Conservation (phyloP, 1,140 invertebrate genomes). For the Habropoda laboriosa region DNA sequence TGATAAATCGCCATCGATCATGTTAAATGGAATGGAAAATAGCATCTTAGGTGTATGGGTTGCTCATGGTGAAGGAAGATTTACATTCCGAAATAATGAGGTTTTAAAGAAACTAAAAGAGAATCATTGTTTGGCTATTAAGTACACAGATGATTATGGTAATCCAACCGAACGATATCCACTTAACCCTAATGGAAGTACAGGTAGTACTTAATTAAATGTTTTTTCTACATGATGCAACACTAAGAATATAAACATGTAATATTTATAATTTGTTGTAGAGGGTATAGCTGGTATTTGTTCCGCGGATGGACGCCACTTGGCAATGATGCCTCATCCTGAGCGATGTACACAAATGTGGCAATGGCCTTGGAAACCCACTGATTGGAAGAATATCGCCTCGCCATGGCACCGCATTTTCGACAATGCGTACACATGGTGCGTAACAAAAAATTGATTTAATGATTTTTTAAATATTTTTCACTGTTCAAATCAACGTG, state of each 20-base stretch:
- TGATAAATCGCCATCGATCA: slow-evolving; percentile 88
- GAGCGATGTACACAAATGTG: slow-evolving; percentile 93
- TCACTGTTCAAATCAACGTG: neutral
- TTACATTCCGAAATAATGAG: slow-evolving; percentile 83
- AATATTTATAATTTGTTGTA: slow-evolving; percentile 61
- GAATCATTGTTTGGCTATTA: slow-evolving; percentile 87
- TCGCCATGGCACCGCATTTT: slow-evolving; percentile 97
- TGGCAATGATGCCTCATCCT: slow-evolving; percentile 99
- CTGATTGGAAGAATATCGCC: slow-evolving; percentile 81
- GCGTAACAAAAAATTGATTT: slow-evolving; percentile 54
- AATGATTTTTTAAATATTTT: slow-evolving; percentile 5
- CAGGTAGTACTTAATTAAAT: slow-evolving; percentile 78
- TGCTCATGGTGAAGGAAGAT: slow-evolving; percentile 97
- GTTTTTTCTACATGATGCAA: neutral
- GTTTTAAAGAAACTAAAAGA: slow-evolving; percentile 83
- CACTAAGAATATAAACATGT: slow-evolving; percentile 1
- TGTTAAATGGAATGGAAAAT: slow-evolving; percentile 93
- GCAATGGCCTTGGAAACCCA: slow-evolving; percentile 91
- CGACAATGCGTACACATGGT: slow-evolving; percentile 94
- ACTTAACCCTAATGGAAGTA: slow-evolving; percentile 96
- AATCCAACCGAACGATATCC: slow-evolving; percentile 91
- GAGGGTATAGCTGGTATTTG: slow-evolving; percentile 94
- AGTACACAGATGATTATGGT: slow-evolving; percentile 92
- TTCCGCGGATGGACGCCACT: slow-evolving; percentile 94
- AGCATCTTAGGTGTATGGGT: slow-evolving; percentile 96